Conservation (phyloP, 2,888 invertebrate genomes). For the Leucophora obtusa region DNA sequence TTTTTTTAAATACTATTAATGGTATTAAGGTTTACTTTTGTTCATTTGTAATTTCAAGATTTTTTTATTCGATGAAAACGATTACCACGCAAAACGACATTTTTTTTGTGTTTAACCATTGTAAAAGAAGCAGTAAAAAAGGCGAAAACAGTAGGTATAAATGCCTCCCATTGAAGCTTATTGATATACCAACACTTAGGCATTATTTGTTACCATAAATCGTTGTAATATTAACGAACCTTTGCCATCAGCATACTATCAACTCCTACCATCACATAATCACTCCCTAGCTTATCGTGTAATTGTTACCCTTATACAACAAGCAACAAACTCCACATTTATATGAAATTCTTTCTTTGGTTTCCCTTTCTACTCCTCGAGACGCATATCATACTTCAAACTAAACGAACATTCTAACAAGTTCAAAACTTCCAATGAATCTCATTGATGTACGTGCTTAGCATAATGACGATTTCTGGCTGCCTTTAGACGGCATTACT, state of each 20-base stretch:
- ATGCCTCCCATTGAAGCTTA: background rate
- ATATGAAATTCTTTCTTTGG: too few species aligned
- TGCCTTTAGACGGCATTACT: constrained; percentile 21
- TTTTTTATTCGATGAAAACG: constrained; percentile 27
- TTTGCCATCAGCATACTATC: constrained; percentile 1
- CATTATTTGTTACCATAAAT: constrained; percentile 48
- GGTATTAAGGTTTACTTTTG: constrained; percentile 26
- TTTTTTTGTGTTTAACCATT: constrained; percentile 4
- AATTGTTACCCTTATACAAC: constrained; percentile 4
- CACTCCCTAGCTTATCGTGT: constrained; percentile 40
- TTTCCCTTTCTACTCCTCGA: background rate
- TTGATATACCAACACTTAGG: constrained; percentile 15
- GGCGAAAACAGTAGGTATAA: background rate
- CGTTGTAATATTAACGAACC: constrained; percentile 35
- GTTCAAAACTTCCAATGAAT: constrained; percentile 53
- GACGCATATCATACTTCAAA: constrained; percentile 22
- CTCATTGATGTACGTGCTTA: constrained; percentile 61
- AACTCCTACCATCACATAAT: constrained; percentile 15
- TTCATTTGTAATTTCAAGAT: constrained; percentile 29
- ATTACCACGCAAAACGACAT: constrained; percentile 28
- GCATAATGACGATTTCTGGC: constrained; percentile 46
- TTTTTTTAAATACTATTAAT: constrained; percentile 44
- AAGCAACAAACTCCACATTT: background rate
- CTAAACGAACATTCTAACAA: constrained; percentile 48
- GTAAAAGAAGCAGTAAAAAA: background rate